phyloP scores from a whole-genome alignment of 2,888 invertebrate genomes.

The Choristoneura rosaceana region DNA sequence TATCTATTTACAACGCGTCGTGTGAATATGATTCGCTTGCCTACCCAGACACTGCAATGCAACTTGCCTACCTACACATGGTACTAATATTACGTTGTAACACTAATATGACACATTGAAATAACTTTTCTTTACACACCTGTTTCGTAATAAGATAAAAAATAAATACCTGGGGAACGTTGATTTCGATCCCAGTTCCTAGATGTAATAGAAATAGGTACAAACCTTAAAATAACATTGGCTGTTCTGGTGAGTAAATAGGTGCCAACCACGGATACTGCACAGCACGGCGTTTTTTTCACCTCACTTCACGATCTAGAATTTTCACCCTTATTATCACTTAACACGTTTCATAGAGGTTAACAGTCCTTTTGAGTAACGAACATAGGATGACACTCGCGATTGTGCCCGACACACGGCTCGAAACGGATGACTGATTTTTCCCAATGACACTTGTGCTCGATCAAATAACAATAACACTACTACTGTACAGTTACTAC shows the following conservation, averaged over 20 bases:
- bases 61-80: slow-evolving; percentile 56
- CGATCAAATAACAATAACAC: slow-evolving; percentile 60
- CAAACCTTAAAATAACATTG: slow-evolving; percentile 83
- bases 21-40: slow-evolving; percentile 33
- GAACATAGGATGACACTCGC: slow-evolving; percentile 57
- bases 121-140: slow-evolving; percentile 50
- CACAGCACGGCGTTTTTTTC: slow-evolving; percentile 54
- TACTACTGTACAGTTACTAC: slow-evolving; percentile 29
- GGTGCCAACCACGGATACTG: slow-evolving; percentile 67
- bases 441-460: slow-evolving; percentile 71
- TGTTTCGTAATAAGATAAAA: slow-evolving; percentile 53
- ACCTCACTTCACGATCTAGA: slow-evolving; percentile 51
- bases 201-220: slow-evolving; percentile 54
- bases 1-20: slow-evolving; percentile 1
- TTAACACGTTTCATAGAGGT: slow-evolving; percentile 50
- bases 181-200: slow-evolving; percentile 39
- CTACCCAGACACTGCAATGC: slow-evolving; percentile 44
- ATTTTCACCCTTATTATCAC: slow-evolving; percentile 47
- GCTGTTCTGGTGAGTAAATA: slow-evolving; percentile 74
- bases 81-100: slow-evolving; percentile 56
- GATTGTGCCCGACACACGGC: slow-evolving; percentile 63
- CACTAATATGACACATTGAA: slow-evolving; percentile 53
- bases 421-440: slow-evolving; percentile 72
- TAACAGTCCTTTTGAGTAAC: slow-evolving; percentile 51
- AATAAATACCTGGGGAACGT: slow-evolving; percentile 38